phyloP scores from a whole-genome alignment of 1,140 invertebrate species.

The Orchesella cincta region DNA sequence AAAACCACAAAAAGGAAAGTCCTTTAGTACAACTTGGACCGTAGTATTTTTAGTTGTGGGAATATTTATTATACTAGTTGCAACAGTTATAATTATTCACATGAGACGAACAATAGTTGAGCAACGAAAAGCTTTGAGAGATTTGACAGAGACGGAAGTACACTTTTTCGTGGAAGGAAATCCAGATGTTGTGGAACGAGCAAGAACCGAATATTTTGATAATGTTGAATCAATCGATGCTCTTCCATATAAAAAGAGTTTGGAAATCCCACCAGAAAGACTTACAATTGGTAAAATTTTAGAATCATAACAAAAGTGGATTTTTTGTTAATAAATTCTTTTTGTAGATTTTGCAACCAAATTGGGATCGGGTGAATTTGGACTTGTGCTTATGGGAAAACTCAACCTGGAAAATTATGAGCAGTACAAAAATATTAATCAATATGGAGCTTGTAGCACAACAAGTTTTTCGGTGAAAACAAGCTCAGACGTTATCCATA shows the following conservation, averaged over 20 bases:
- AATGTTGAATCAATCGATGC: background rate
- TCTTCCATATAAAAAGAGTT: constrained; percentile 4
- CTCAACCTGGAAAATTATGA: background rate
- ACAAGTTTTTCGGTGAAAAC: too few relatives aligned
- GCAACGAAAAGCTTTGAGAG: constrained; percentile 25
- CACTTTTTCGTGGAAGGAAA: constrained; percentile 30
- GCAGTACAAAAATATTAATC: too few relatives aligned
- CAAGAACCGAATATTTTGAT: background rate
- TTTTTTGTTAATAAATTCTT: too few relatives aligned
- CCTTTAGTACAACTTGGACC: too few relatives aligned
- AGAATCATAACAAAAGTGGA: too few relatives aligned
- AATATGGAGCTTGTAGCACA: too few relatives aligned
- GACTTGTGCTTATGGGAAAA: background rate
- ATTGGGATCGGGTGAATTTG: constrained; percentile 8
- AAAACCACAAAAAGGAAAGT: too few relatives aligned
- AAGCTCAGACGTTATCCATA: too few relatives aligned
- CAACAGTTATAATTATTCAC: background rate
- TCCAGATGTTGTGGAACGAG: background rate
- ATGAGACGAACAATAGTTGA: background rate
- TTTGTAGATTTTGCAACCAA: background rate
- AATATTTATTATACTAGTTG: background rate
- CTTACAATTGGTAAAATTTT: background rate
- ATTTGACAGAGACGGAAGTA: constrained; percentile 33
- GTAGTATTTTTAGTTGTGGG: too few relatives aligned
- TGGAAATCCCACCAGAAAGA: background rate